Evolutionary conservation across 2,113 vertebrate species (phyloP), one percentile per base, ranked within the genome.

Genomic region (Ammodramus savannarum): DNA sequence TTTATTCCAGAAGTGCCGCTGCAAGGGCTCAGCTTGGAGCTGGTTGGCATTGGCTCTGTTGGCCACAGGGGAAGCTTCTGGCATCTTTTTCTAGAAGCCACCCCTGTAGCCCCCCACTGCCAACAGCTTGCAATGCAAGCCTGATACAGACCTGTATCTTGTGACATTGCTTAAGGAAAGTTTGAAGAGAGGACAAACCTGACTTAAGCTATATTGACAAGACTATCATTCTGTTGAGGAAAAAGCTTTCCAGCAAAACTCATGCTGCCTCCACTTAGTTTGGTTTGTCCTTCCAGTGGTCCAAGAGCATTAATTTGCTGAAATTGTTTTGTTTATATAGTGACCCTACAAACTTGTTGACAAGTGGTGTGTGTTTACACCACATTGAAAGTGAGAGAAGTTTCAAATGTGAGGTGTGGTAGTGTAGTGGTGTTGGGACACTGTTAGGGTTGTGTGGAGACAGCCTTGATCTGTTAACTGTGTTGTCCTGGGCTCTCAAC

Each of bases 101-200:
- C 4, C 5, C 23, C 19, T 48, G 19, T 44, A 46, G 39, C 9
- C 10, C 7, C 29, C 22, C 0, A 0, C 26, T 44, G 16, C 11
- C 32, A 55, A 26, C 27, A 49, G 22, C 41, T 68, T 68, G 48
- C 34, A 36, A 9, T 38, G 41, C 22, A 68, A 62, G n/a, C 13
- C 55, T 11, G 23, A 13, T 38, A 31, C 9, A 29, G 7, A 38
- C 4, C 6, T 71, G 3, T 29, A 6, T 46, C 55, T 89, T 58
- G 20, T 49, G 43, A 11, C 5, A 2, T 44, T 66, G 18, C 51
- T 49, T 77, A 18, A 84, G 16, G 44, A 38, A 73, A 31, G 11
- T 51, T 58, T 74, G 72, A 52, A 62, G 39, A 25, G 49, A 62
- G 20, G 36, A 90, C 2, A 7, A 75, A 25, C 22, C n/a, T 86